phyloP scores from a whole-genome alignment of 1,140 invertebrate genomes.

The Camponotus pennsylvanicus region DNA sequence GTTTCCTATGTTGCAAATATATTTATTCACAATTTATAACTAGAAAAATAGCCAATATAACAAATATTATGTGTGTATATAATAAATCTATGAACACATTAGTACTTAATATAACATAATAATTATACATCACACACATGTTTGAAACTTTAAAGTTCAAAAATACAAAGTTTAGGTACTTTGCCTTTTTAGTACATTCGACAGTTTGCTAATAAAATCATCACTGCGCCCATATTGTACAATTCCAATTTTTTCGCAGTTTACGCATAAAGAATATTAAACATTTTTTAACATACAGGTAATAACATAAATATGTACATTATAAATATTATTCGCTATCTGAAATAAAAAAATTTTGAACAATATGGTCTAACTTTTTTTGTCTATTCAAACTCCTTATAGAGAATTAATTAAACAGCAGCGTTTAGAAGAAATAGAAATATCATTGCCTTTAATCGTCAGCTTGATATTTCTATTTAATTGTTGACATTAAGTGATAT shows the following conservation, averaged over 20 bases:
- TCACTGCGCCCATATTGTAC: neutral
- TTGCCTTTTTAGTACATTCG: neutral
- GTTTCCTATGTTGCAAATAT: neutral
- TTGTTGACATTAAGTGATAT: neutral
- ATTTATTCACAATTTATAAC: neutral
- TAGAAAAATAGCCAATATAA: neutral
- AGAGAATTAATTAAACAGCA: neutral
- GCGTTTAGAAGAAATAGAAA: neutral
- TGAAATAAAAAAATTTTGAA: neutral
- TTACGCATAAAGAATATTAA: conserved; percentile 2
- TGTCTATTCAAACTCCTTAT: neutral
- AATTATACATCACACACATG: conserved; percentile 19
- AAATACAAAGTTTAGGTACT: neutral
- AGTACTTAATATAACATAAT: conserved; percentile 1
- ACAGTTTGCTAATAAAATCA: neutral
- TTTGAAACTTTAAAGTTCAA: neutral
- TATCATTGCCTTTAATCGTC: neutral
- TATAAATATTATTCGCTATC: neutral
- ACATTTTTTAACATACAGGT: neutral
- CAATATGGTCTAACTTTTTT: neutral
- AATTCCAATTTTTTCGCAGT: neutral
- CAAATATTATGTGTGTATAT: neutral
- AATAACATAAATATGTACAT: neutral
- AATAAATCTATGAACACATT: conserved; percentile 5
- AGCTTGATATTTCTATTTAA: neutral